Evolutionary conservation across 2,888 invertebrate genomes (phyloP).

Genomic region (Auanema freiburgensis): DNA sequence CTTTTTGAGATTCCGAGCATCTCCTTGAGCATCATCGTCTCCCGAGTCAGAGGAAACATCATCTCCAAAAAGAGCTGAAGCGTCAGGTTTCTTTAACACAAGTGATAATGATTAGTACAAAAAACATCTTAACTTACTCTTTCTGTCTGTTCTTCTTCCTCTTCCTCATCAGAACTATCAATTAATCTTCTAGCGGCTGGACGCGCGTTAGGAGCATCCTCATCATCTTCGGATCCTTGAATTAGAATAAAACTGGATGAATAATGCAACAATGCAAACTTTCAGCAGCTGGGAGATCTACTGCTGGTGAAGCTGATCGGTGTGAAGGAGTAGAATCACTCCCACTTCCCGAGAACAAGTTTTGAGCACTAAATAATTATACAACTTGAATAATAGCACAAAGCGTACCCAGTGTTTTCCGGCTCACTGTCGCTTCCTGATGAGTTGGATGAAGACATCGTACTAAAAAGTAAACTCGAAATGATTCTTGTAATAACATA

Average conservation of each 20-base stretch:
- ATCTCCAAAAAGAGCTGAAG: constrained; percentile 32
- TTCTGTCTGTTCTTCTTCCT: not conserved
- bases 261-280: not conserved
- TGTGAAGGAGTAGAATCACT: not conserved
- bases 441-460: too few species aligned
- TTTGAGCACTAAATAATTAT: too few species aligned
- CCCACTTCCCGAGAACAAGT: not conserved
- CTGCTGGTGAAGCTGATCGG: not conserved
- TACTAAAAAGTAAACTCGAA: too few species aligned
- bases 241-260: not conserved
- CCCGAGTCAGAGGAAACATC: constrained; percentile 25
- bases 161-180: constrained; percentile 16
- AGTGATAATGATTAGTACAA: not conserved
- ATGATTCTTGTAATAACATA: too few species aligned
- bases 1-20: constrained; percentile 5
- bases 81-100: not conserved
- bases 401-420: too few species aligned
- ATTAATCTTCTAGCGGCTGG: constrained; percentile 6
- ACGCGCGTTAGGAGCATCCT: too few species aligned
- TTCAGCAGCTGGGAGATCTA: not conserved
- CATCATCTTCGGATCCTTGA: not conserved
- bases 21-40: constrained; percentile 25
- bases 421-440: too few species aligned
- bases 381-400: too few species aligned
- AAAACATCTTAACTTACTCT: not conserved